phyloP scores from a whole-genome alignment of 2,113 vertebrate genomes.

The Campylomormyrus numenius region DNA sequence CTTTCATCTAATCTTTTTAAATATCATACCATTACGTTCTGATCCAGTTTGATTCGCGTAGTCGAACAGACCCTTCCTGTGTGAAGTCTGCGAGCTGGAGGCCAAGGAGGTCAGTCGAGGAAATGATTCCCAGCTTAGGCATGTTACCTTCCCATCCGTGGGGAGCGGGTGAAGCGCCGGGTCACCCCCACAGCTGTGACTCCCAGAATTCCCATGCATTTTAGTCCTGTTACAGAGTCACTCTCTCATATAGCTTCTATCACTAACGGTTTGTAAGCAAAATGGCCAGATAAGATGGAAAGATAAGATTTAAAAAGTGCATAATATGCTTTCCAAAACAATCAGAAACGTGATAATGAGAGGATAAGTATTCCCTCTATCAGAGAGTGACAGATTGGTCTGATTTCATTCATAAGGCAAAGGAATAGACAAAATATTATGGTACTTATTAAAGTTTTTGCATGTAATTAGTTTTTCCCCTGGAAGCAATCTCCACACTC shows the following conservation, averaged over 20 bases:
- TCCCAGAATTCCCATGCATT: neutral
- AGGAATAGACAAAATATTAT: neutral
- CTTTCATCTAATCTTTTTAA: neutral
- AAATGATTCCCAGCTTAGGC: neutral
- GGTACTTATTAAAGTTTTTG: neutral
- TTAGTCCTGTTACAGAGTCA: neutral
- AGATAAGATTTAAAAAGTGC: neutral
- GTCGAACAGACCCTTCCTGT: conserved; percentile 26
- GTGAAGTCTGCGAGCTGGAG: neutral
- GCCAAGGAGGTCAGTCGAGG: neutral
- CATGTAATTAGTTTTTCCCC: neutral
- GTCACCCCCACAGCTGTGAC: neutral
- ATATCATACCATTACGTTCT: conserved; percentile 28
- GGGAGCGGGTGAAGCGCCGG: neutral
- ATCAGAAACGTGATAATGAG: neutral
- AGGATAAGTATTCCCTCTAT: neutral
- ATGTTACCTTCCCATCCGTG: neutral
- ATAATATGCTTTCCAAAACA: neutral
- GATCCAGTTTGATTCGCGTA: neutral
- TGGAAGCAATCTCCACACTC: neutral
- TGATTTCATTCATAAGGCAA: neutral
- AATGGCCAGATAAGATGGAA: neutral
- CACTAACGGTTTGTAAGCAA: neutral
- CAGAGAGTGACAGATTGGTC: neutral
- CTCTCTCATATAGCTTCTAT: neutral